Evolutionary conservation across 1,140 invertebrate species (phyloP).

Genomic region (Saccostrea cuccullata): DNA sequence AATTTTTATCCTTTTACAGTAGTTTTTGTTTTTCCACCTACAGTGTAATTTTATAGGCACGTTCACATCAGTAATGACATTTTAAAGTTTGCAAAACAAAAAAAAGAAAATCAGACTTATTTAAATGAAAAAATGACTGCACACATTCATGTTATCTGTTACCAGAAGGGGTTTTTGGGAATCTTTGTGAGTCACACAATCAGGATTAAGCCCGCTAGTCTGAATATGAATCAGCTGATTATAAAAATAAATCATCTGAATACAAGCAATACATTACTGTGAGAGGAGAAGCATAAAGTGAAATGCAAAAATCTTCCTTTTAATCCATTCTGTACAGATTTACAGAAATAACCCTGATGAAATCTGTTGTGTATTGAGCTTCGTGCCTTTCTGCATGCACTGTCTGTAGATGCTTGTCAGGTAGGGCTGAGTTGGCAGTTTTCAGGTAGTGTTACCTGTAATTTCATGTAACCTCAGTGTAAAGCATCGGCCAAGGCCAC

Average conservation of each 20-base stretch:
- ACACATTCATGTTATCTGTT: background rate
- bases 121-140: too few species aligned
- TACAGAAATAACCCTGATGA: background rate
- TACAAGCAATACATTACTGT: background rate
- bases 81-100: background rate
- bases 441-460: background rate
- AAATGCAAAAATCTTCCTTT: background rate
- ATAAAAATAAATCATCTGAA: background rate
- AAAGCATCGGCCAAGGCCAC: background rate
- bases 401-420: background rate
- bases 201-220: background rate
- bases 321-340: background rate
- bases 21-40: background rate
- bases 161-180: background rate
- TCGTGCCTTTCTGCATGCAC: background rate
- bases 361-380: background rate
- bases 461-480: background rate
- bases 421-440: conserved; percentile 13
- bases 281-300: background rate
- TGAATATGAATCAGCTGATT: background rate
- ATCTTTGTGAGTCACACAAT: background rate
- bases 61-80: background rate
- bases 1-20: background rate
- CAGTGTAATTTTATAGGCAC: background rate
- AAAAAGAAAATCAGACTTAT: too few species aligned